Percentiles rank a stretch among this genome's conserved stretches.
Evolutionary conservation across 2,888 invertebrate genomes (phyloP).

Genomic region (Agrotis ipsilon): DNA sequence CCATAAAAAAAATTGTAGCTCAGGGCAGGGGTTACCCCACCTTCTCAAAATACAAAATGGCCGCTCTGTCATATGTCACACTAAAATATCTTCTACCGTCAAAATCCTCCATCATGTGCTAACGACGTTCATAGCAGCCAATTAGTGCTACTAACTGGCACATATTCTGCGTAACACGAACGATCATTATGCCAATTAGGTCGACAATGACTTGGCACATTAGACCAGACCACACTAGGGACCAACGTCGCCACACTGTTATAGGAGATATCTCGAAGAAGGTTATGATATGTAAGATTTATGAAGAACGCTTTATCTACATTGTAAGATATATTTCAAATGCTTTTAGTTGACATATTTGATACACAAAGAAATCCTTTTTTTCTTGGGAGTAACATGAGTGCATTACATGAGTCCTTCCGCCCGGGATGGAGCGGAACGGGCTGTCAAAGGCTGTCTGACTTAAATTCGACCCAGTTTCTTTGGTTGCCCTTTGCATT

Average conservation of each 20-base stretch:
- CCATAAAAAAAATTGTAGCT: no score
- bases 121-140: conserved; percentile 42
- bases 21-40: no score
- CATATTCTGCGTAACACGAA: conserved; percentile 43
- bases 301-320: background rate
- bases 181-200: conserved; percentile 51
- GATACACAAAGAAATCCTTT: no score
- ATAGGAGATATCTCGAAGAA: conserved; percentile 15
- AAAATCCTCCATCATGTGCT: conserved; percentile 41
- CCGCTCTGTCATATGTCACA: background rate
- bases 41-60: conserved; percentile 12
- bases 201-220: conserved; percentile 39
- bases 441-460: no score
- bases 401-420: no score
- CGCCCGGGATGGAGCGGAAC: no score
- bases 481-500: no score
- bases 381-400: no score
- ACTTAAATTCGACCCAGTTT: no score
- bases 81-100: conserved; percentile 36
- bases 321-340: background rate
- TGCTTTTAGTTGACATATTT: background rate
- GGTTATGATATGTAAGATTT: background rate
- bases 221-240: conserved; percentile 16
- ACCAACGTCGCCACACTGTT: conserved; percentile 19
- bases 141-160: conserved; percentile 43